Conservation (phyloP, 2,797 vertebrate genomes). For the Spinus pinus region DNA sequence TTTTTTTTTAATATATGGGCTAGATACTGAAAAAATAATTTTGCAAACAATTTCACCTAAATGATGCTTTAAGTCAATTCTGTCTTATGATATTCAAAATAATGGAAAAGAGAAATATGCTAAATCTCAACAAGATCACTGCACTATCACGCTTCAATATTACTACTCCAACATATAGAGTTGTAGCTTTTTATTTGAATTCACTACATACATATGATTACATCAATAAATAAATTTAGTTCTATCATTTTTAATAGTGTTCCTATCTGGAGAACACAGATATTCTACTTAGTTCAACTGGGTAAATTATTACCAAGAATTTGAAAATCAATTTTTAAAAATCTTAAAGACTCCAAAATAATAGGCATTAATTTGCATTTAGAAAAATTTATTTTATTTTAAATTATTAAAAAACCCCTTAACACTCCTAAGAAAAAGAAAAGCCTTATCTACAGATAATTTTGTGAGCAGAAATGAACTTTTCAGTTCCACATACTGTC, state of each 20-base stretch:
- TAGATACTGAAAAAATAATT: constrained; percentile 59
- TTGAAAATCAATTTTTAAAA: not conserved
- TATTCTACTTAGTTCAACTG: not conserved
- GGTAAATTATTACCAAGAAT: not conserved
- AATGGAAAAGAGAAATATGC: not conserved
- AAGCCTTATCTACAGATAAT: not conserved
- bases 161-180: not conserved
- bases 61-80: not conserved
- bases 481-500: not conserved
- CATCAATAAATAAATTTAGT: not conserved
- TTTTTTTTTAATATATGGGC: constrained; percentile 19
- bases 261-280: not conserved
- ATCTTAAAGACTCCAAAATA: not conserved
- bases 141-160: not conserved
- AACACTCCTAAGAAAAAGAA: not conserved
- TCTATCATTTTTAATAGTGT: not conserved
- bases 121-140: not conserved
- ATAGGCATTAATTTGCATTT: not conserved
- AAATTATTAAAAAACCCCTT: not conserved
- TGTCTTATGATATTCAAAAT: not conserved
- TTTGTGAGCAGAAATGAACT: not conserved
- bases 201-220: not conserved
- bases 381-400: not conserved
- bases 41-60: constrained; percentile 20
- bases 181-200: not conserved